Evolutionary conservation across 2,113 vertebrate species (phyloP).

Genomic region (Alligator sinensis): DNA sequence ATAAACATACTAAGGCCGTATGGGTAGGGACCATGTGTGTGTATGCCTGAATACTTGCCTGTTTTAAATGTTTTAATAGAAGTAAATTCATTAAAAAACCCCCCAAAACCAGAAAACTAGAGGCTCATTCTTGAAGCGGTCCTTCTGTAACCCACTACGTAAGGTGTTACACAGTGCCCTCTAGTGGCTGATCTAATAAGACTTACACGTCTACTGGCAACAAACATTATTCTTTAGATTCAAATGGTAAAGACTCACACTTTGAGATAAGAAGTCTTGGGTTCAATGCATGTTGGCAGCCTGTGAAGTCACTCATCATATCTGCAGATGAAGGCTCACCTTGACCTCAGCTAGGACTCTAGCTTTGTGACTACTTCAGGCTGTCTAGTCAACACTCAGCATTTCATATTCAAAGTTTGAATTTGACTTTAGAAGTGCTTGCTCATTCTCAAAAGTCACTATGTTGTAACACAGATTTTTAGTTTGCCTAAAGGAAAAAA

Average conservation of each 20-base stretch:
- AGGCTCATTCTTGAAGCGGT: neutral
- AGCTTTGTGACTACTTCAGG: too few relatives aligned
- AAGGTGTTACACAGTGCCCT: too few relatives aligned
- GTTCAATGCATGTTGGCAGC: neutral
- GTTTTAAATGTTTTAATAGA: slow-evolving; percentile 15
- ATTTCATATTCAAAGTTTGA: too few relatives aligned
- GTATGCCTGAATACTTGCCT: neutral
- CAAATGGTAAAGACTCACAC: neutral
- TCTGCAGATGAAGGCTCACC: neutral
- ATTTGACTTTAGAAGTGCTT: neutral
- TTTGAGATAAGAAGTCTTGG: neutral
- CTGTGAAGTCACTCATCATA: neutral
- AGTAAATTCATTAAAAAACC: neutral
- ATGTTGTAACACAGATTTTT: too few relatives aligned
- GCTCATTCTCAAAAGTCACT: neutral
- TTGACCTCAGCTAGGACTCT: neutral
- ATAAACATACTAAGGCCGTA: neutral
- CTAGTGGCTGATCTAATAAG: too few relatives aligned
- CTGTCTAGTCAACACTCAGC: too few relatives aligned
- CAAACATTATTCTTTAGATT: neutral
- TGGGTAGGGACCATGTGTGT: neutral
- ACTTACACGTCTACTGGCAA: neutral
- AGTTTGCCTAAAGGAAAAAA: neutral
- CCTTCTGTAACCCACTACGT: neutral
- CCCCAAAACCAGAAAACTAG: neutral